Base-by-base conservation (phyloP, 2,113 vertebrate species). In the Pelmatolapia mariae region DNA sequence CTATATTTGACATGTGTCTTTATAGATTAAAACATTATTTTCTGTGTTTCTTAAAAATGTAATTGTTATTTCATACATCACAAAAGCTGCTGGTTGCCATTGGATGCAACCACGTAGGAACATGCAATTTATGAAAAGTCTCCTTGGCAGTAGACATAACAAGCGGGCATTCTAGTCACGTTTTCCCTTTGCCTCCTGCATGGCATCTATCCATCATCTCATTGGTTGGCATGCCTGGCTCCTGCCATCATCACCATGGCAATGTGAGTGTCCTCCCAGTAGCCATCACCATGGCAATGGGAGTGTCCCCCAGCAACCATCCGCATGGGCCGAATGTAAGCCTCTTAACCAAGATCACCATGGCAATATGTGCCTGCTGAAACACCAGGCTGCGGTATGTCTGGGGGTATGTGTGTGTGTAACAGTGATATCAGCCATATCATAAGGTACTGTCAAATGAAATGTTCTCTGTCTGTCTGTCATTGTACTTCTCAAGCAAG, bases 181-280 rank as follows among this genome's bases (percentile, higher is more conserved):
- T 95, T 92, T 92, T 84, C 24, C 50, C 52, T 86, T 88, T 38
- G 87, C 94, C 95, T 94, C 94, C 94, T 95, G 94, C 94, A 91
- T 95, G 95, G 94, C 94, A 95, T 93, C 91, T 90, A 95, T 94
- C 94, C 94, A 94, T 95, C 95, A 93, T 93, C 91, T 95, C 88
- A 95, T 95, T 96, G 94, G 95, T 93, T 96, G 95, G 93, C 93
- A 94, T 90, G 94, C 91, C 92, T 92, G 87, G 85, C 90, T 94
- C 91, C 92, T 95, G 93, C 95, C 94, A 95, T 91, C 93, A 93
- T 96, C 95, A 95, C 95, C 95, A 96, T 96, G 95, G 94, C 95
- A 95, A 96, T 95, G 93, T 78, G 91, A 95, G 95, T 95, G 93
- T 96, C 95, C 94, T 95, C 94, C 95, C 87, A 86, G 92, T 95